These are phyloP conservation scores for Cyanistes caeruleus DNA, from an alignment of 2,113 vertebrate genomes.

Conservation along the genomic window DNA sequence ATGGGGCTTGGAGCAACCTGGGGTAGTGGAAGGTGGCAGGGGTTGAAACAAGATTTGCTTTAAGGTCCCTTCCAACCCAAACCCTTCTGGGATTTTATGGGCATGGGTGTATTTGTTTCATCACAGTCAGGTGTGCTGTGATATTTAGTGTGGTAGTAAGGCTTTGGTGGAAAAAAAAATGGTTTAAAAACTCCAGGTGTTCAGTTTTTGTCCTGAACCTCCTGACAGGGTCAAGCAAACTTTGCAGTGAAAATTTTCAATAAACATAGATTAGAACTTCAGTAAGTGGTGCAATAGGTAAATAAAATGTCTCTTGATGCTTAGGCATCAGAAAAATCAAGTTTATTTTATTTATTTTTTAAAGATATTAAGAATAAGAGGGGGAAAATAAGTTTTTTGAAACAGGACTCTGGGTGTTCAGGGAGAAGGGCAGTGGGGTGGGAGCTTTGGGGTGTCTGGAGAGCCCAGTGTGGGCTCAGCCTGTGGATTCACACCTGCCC, in stretches of 20 bases:
- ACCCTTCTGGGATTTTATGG: neutral
- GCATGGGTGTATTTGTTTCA: neutral
- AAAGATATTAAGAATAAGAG: neutral
- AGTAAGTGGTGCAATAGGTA: neutral
- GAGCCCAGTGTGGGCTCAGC: neutral
- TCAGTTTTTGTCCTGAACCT: neutral
- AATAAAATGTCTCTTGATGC: neutral
- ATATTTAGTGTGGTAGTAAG: neutral
- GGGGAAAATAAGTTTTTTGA: neutral
- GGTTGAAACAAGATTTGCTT: neutral
- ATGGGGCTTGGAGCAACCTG: accelerated
- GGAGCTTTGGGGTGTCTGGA: neutral
- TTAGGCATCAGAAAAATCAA: neutral
- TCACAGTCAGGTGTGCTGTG: neutral
- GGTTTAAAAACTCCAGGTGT: neutral
- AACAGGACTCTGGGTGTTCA: neutral
- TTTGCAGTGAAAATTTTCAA: neutral
- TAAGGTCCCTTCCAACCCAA: neutral
- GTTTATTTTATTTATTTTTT: neutral
- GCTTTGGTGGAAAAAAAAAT: accelerated
- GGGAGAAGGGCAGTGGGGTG: too few species aligned
- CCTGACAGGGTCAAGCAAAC: neutral
- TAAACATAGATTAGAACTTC: neutral
- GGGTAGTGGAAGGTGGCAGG: neutral
- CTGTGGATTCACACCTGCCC: neutral